These are phyloP conservation scores for Dolichallabes microphthalmus DNA, from an alignment of 2,113 vertebrate species.

Conservation along the genomic window DNA sequence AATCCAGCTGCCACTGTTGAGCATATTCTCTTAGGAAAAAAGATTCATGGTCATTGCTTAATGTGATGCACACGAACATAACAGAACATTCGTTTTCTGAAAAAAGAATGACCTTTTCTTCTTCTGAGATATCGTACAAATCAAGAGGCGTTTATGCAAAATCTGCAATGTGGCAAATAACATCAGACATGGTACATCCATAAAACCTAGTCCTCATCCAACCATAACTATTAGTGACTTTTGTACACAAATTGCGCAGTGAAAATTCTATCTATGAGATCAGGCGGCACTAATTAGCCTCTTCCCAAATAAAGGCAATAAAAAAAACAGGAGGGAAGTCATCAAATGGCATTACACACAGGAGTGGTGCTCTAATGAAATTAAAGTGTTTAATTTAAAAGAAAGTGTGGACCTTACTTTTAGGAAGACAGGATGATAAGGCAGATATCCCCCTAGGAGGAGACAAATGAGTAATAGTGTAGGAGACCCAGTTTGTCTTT, in stretches of 20 bases:
- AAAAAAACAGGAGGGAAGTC: neutral
- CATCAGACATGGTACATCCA: neutral
- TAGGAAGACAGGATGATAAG: neutral
- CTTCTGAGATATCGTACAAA: neutral
- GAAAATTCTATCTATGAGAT: neutral
- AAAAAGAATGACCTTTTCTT: neutral
- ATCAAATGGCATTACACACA: neutral
- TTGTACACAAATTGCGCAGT: neutral
- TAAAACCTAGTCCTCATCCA: neutral
- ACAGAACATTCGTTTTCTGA: neutral
- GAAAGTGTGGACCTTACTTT: neutral
- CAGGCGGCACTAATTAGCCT: neutral
- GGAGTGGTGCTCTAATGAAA: conserved; percentile 24
- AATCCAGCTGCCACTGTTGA: neutral
- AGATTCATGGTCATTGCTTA: neutral
- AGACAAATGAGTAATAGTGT: neutral
- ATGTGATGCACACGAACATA: neutral
- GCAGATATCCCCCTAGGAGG: conserved; percentile 2
- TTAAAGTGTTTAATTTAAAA: conserved; percentile 20
- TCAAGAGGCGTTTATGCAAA: neutral
- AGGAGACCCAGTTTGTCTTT: neutral
- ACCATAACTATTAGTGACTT: neutral
- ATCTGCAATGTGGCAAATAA: neutral
- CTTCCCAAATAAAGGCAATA: neutral
- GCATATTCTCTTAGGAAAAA: neutral